Evolutionary conservation across 2,113 vertebrate species (phyloP).

Genomic region (Antennarius striatus): DNA sequence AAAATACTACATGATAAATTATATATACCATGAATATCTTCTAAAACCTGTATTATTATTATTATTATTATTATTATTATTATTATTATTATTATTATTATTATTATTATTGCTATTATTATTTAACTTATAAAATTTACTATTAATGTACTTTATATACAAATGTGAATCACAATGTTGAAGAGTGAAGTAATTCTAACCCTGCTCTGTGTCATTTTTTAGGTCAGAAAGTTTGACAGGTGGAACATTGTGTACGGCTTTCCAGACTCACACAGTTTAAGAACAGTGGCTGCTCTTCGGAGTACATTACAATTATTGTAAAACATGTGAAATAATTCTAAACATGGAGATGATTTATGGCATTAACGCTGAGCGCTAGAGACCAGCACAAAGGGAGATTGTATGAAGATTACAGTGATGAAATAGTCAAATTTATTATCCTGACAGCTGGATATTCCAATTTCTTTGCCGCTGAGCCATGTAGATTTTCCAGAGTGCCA

Average conservation of each 20-base stretch:
- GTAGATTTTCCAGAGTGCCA: slow-evolving; percentile 73
- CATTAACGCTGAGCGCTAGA: slow-evolving; percentile 55
- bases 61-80: no score
- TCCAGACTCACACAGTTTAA: slow-evolving; percentile 39
- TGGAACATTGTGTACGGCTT: slow-evolving; percentile 47
- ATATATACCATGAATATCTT: no score
- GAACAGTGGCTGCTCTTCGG: slow-evolving; percentile 40
- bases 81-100: no score
- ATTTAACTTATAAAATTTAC: no score
- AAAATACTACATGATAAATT: no score
- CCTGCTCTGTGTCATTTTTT: not conserved
- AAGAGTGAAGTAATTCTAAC: no score
- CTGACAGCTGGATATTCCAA: slow-evolving; percentile 78
- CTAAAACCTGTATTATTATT: no score
- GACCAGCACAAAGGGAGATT: slow-evolving; percentile 72
- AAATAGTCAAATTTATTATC: slow-evolving; percentile 80
- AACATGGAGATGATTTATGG: slow-evolving; percentile 72
- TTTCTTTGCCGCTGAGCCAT: slow-evolving; percentile 71
- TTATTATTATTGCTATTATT: no score
- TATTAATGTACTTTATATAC: no score
- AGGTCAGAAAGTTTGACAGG: slow-evolving; percentile 10
- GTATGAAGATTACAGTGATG: slow-evolving; percentile 77
- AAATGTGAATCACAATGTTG: no score
- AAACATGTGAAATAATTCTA: slow-evolving; percentile 57
- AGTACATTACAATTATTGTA: slow-evolving; percentile 48